Conservation (phyloP, 2,888 invertebrate species). For the Luperina nickerlii region DNA sequence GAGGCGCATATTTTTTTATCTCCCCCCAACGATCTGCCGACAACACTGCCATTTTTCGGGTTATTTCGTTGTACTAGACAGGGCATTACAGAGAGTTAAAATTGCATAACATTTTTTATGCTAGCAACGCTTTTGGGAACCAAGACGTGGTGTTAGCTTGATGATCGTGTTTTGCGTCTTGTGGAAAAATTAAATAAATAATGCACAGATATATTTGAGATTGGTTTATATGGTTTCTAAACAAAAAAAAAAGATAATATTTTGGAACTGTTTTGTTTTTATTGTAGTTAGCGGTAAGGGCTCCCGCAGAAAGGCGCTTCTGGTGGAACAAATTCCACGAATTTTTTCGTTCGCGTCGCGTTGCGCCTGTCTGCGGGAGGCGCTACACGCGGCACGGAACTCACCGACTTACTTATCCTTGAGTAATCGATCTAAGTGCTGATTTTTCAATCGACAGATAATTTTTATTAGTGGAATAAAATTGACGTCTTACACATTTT, state of each 20-base stretch:
- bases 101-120: slow-evolving; percentile 70
- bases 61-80: slow-evolving; percentile 73
- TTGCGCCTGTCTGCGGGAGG: no score
- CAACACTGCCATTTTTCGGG: slow-evolving; percentile 68
- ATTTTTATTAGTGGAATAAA: no score
- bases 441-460: no score
- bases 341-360: no score
- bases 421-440: neutral
- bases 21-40: slow-evolving; percentile 70
- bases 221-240: neutral
- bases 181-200: neutral
- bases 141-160: slow-evolving; percentile 20
- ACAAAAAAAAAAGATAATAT: neutral
- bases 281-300: neutral
- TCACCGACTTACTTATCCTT: neutral
- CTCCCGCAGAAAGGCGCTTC: no score
- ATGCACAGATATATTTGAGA: neutral
- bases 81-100: slow-evolving; percentile 69
- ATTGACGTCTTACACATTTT: no score
- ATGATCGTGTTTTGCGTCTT: slow-evolving; percentile 32
- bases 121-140: slow-evolving; percentile 35
- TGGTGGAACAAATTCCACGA: no score
- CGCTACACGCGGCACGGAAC: no score
- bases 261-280: neutral
- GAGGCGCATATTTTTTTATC: slow-evolving; percentile 81